Conservation (phyloP, 2,888 invertebrate species). For the Conus canariensis region DNA sequence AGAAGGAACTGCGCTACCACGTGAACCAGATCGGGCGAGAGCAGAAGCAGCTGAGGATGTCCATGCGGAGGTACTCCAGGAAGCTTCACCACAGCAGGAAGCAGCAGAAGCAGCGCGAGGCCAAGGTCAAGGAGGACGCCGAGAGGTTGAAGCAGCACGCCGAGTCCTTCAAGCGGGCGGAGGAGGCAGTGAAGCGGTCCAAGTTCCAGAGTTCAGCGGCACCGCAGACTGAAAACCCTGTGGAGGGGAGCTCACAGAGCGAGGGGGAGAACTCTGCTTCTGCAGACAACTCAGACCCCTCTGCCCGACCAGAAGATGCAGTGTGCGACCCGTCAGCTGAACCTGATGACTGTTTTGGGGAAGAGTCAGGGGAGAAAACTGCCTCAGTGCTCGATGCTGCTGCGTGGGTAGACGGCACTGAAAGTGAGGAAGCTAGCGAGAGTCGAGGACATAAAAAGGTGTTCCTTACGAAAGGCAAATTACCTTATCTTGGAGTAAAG, state of each 20-base stretch:
- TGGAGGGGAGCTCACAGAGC: background rate
- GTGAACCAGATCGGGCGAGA: constrained; percentile 62
- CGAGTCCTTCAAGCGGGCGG: background rate
- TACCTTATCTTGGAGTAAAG: constrained; percentile 5
- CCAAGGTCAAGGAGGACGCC: background rate
- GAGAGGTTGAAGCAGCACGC: constrained; percentile 16
- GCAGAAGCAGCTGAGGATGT: constrained; percentile 58
- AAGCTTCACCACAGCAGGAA: constrained; percentile 56
- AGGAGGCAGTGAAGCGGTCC: background rate
- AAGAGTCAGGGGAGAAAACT: background rate
- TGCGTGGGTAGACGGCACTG: background rate
- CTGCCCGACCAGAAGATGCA: background rate
- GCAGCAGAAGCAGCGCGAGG: constrained; percentile 51
- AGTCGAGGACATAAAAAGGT: background rate
- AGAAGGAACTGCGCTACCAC: constrained; percentile 57
- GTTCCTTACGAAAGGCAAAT: background rate
- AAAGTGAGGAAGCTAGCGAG: background rate
- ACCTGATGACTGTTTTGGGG: background rate
- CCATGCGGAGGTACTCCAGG: constrained; percentile 56
- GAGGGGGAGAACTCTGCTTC: background rate
- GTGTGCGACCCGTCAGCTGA: background rate
- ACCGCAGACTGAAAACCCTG: background rate
- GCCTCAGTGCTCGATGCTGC: background rate
- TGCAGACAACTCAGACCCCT: background rate
- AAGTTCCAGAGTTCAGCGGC: background rate